These are phyloP conservation scores for Coregonus suidteri DNA, from an alignment of 2,797 vertebrate genomes.

Conservation along the genomic window DNA sequence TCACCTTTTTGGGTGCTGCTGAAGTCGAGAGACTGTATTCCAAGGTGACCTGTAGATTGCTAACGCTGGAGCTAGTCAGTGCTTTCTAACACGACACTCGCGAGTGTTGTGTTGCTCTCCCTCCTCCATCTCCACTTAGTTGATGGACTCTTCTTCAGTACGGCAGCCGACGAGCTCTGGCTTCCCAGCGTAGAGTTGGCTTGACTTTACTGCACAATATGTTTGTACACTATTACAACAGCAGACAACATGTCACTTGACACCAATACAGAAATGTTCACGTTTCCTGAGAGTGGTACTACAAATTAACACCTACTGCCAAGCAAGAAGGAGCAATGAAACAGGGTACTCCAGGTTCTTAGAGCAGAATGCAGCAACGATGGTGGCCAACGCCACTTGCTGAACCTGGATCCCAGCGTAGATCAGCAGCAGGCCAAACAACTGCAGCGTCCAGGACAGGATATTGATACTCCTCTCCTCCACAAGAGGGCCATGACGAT, in stretches of 20 bases:
- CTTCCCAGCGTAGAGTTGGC: conserved; percentile 61
- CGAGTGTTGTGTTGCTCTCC: conserved; percentile 85
- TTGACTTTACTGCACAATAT: conserved; percentile 73
- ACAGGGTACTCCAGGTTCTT: conserved; percentile 90
- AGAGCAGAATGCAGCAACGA: conserved; percentile 80
- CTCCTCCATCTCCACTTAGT: conserved; percentile 85
- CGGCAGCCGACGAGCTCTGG: conserved; percentile 81
- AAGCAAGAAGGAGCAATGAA: conserved; percentile 44
- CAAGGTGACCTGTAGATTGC: conserved; percentile 88
- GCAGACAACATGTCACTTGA: too few relatives aligned
- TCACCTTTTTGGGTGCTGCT: conserved; percentile 93
- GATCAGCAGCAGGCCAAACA: conserved; percentile 87
- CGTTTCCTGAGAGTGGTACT: background rate
- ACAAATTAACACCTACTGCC: conserved; percentile 58
- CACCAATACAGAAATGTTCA: too few relatives aligned
- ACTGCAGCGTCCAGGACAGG: conserved; percentile 91
- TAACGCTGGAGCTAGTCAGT: too few relatives aligned
- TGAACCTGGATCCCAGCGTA: conserved; percentile 89
- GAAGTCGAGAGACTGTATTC: conserved; percentile 86
- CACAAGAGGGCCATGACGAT: conserved; percentile 89
- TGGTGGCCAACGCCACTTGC: conserved; percentile 80
- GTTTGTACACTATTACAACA: background rate
- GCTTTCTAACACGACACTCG: conserved; percentile 83
- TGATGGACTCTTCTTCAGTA: conserved; percentile 88
- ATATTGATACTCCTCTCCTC: conserved; percentile 90